Evolutionary conservation across 1,140 invertebrate genomes (phyloP), one percentile per base, ranked within the genome.

Genomic region (Diabrotica undecimpunctata): DNA sequence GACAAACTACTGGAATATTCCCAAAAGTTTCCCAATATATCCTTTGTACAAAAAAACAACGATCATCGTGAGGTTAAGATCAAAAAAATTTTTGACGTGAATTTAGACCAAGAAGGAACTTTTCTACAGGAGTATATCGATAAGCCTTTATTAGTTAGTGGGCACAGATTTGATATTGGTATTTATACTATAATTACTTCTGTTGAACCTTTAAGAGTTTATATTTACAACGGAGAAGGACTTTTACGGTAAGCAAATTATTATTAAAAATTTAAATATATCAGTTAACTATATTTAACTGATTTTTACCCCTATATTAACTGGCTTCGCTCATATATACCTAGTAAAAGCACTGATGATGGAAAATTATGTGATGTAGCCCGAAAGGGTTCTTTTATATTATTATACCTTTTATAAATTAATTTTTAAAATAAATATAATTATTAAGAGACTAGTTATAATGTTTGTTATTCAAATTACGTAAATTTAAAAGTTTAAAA

Each of bases 161-260:
- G 91, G 0, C 86, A 93, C 77, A 98, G 97, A 81, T 99, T 99
- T 82, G 96, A 99, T 78, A 94, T 99, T 77, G 96, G 96, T 12
- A 87, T 98, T 13, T 99, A 99, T 80, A 93, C 93, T 0, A 90
- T 93, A 1, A 81, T 98, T 2, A 97, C 96, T 0, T 96, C 94
- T 0, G 84, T 98, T 0, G 85, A 96, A 81, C 96, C 96, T 9
- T 78, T 98, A 0, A 83, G 95, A 72, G 86, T 92, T 0, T 98
- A 98, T 74, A 88, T 90, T 62, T 94, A 96, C 75, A 90, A 91
- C 77, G 93, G 90, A 6, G 96, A 98, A 74, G 87, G 91, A 2
- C 79, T 97, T 5, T 91, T 97, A 71, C 88, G 91, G 89, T 90
- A 79, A 74, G 14, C 54, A 12, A 25, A 25, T 25, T 25, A 25